Evolutionary conservation across 2,888 invertebrate genomes (phyloP).

Genomic region (Nysson spinosus): DNA sequence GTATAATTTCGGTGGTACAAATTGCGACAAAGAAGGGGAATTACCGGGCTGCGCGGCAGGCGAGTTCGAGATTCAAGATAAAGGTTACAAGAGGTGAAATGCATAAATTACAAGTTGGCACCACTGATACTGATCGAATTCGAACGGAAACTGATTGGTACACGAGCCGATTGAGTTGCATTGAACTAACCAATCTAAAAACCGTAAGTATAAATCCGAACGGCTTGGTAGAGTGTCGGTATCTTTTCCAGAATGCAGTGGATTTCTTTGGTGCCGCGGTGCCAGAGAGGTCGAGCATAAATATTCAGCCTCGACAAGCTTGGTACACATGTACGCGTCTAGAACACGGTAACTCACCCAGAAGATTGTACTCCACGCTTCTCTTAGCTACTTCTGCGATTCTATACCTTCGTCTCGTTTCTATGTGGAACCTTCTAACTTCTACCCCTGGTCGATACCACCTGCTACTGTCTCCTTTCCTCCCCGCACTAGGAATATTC

Average conservation of each 20-base stretch:
- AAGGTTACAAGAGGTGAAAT: slow-evolving; percentile 43
- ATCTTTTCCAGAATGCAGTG: slow-evolving; percentile 66
- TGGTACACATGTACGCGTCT: slow-evolving; percentile 66
- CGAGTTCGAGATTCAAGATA: slow-evolving; percentile 38
- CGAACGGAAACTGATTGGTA: slow-evolving; percentile 53
- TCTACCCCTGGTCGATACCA: slow-evolving; percentile 32
- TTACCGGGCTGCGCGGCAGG: slow-evolving; percentile 26
- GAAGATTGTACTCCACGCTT: slow-evolving; percentile 42
- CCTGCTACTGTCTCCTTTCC: slow-evolving; percentile 1
- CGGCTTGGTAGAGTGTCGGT: slow-evolving; percentile 33
- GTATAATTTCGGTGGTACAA: neutral
- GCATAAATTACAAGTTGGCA: slow-evolving; percentile 39
- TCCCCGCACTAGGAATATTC: neutral
- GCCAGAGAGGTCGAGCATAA: slow-evolving; percentile 67
- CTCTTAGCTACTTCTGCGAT: slow-evolving; percentile 42
- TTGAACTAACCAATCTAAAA: slow-evolving; percentile 34
- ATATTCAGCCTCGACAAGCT: slow-evolving; percentile 69
- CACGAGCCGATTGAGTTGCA: slow-evolving; percentile 53
- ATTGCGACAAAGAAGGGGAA: too few species aligned
- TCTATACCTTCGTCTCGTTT: slow-evolving; percentile 32
- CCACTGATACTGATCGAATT: slow-evolving; percentile 34
- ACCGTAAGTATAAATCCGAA: slow-evolving; percentile 71
- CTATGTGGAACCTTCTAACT: slow-evolving; percentile 28
- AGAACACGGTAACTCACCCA: slow-evolving; percentile 21
- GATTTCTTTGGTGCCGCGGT: slow-evolving; percentile 57